Conservation (phyloP, 2,113 vertebrate species). For the Mola mola region DNA sequence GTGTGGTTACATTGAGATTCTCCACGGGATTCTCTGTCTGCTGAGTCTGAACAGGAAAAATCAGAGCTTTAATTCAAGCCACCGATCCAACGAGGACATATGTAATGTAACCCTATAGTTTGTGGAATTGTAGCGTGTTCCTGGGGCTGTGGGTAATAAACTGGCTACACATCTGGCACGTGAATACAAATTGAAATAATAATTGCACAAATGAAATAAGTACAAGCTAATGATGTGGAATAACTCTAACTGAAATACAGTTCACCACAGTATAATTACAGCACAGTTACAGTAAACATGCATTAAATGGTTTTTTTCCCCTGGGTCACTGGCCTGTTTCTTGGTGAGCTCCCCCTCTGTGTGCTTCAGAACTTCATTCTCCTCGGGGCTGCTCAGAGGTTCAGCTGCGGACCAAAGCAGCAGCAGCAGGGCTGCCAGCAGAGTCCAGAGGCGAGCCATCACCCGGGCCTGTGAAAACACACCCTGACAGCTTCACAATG, state of each 20-base stretch:
- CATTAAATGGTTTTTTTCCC: no score
- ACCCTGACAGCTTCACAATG: no score
- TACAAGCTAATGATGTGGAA: no score
- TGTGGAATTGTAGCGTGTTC: no score
- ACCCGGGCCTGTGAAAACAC: conserved; percentile 54
- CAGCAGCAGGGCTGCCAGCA: conserved; percentile 63
- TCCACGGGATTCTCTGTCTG: conserved; percentile 45
- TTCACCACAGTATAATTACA: no score
- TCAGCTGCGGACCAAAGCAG: conserved; percentile 33
- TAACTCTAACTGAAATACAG: no score
- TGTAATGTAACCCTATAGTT: no score
- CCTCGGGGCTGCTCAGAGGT: conserved; percentile 41
- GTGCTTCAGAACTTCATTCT: conserved; percentile 64
- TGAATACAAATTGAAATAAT: no score
- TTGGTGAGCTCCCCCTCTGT: conserved; percentile 23
- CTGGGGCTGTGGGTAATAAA: no score
- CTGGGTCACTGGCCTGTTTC: conserved; percentile 48
- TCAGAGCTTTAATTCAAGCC: not conserved
- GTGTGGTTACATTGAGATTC: conserved; percentile 46
- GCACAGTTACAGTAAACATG: no score
- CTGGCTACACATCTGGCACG: no score
- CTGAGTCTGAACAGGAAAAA: conserved; percentile 24
- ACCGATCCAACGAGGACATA: not conserved
- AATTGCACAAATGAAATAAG: no score
- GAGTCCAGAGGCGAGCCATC: conserved; percentile 52